Conservation (phyloP, 2,797 vertebrate genomes). For the Poeciliopsis infans region DNA sequence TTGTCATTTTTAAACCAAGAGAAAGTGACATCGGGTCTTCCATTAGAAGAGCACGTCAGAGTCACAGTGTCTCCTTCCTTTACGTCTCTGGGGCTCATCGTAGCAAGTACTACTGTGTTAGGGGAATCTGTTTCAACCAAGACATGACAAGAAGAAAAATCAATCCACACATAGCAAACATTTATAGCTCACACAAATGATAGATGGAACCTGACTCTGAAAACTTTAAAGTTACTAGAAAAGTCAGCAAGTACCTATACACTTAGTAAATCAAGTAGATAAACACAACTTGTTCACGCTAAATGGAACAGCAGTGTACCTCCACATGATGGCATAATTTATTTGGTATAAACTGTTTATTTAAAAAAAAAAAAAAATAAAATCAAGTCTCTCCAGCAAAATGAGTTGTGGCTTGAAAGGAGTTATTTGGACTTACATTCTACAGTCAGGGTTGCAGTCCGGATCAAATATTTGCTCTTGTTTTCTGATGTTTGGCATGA, state of each 20-base stretch:
- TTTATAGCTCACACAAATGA: not conserved
- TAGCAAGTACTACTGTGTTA: not conserved
- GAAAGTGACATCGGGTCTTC: constrained; percentile 23
- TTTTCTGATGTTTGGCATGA: constrained; percentile 46
- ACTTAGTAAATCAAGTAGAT: not conserved
- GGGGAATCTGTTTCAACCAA: constrained; percentile 63
- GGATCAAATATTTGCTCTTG: constrained; percentile 26
- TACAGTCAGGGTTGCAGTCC: constrained; percentile 48
- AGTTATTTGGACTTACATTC: constrained; percentile 59
- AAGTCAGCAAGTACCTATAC: not conserved
- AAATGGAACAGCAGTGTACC: not conserved
- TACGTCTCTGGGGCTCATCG: fast-evolving
- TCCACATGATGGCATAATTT: not conserved
- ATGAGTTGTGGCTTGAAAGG: not conserved
- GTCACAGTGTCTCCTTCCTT: constrained; percentile 31
- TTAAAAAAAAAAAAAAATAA: too few species aligned
- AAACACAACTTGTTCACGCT: not conserved
- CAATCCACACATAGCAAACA: not conserved
- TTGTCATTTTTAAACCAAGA: constrained; percentile 43
- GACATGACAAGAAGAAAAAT: constrained; percentile 7
- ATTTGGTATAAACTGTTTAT: not conserved
- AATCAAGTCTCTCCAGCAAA: not conserved
- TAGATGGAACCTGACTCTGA: not conserved
- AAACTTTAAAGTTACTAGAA: not conserved
- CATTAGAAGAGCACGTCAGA: constrained; percentile 62